phyloP scores from a whole-genome alignment of 2,888 invertebrate genomes.

The Gandaritis pyraliata region DNA sequence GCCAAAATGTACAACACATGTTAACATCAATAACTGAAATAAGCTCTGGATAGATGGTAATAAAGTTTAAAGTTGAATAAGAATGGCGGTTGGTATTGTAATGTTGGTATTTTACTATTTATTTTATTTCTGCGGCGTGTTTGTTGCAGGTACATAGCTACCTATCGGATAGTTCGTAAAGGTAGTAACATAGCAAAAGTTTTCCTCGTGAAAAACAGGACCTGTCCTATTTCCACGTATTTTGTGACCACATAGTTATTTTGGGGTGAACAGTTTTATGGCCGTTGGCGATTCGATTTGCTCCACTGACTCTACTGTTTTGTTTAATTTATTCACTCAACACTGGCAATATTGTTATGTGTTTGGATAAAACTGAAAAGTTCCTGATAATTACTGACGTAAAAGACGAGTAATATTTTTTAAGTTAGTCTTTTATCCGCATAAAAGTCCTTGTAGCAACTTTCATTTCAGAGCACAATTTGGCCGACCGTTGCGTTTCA shows the following conservation, averaged over 20 bases:
- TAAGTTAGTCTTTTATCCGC: not conserved
- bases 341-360: too few relatives aligned
- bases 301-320: too few relatives aligned
- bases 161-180: not conserved
- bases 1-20: slow-evolving; percentile 36
- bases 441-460: not conserved
- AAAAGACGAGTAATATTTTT: not conserved
- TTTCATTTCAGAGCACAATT: not conserved
- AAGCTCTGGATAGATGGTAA: slow-evolving; percentile 12
- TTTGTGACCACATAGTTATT: too few relatives aligned
- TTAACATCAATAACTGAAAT: slow-evolving; percentile 15
- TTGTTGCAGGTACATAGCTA: slow-evolving; percentile 3
- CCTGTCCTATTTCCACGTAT: too few relatives aligned
- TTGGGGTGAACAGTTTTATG: too few relatives aligned
- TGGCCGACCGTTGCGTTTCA: slow-evolving; percentile 2
- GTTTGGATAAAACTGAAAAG: too few relatives aligned
- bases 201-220: not conserved
- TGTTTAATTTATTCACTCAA: too few relatives aligned
- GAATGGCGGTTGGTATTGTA: slow-evolving; percentile 24
- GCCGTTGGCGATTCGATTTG: too few relatives aligned
- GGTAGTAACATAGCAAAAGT: not conserved
- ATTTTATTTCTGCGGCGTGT: slow-evolving; percentile 26
- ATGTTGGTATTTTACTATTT: slow-evolving; percentile 19
- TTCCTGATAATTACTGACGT: too few relatives aligned
- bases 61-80: slow-evolving; percentile 28